Base-by-base conservation (phyloP, 2,797 vertebrate genomes). In the Salarias fasciatus region DNA sequence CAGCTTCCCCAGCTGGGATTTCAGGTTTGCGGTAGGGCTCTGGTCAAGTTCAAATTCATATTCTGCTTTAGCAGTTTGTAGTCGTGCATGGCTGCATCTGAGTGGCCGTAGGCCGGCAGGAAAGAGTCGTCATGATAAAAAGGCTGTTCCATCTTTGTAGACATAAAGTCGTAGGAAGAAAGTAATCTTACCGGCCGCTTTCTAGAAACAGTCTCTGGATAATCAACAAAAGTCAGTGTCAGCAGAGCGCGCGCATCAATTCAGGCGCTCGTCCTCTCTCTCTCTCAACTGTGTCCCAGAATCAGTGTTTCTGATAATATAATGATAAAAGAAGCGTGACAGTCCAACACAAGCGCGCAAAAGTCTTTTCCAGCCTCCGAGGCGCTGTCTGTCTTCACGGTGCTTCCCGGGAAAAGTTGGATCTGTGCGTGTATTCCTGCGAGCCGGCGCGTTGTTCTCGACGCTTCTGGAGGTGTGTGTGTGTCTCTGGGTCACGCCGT, bases 61-160 rank as follows among this genome's bases (percentile, higher is more conserved):
- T 85, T 82, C 82, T 94, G 91, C 85, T 96, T 95, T 42, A 96
- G 90, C 72, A 94, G 75, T 82, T 95, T 96, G 90, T 94, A 97
- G 80, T 96, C 95, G 84, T 94, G 93, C 63, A 95, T 86, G 18
- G 74, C 88, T 50, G 80, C 82, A 24, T 91, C 94, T 66, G 74
- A 89, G 84, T 83, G 93, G 72, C 82, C 91, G 89, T 93, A 95
- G 84, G 85, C 83, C 54, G 94, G 77, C 67, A 94, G 89, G 84
- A 95, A 97, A 5, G 95, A 94, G 86, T 97, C 94, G 89, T 96
- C 94, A 80, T 96, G 96, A 80, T 96, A 98, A 72, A 98, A 98
- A 72, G 95, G 95, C 72, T 96, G 95, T 87, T 98, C 96, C 96
- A 97, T 98, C 92, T 94, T 94, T 86, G 95, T 94, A 92, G 94